Evolutionary conservation across 2,113 vertebrate species (phyloP), one percentile per base, ranked within the genome.

Genomic region (Gallinago media): DNA sequence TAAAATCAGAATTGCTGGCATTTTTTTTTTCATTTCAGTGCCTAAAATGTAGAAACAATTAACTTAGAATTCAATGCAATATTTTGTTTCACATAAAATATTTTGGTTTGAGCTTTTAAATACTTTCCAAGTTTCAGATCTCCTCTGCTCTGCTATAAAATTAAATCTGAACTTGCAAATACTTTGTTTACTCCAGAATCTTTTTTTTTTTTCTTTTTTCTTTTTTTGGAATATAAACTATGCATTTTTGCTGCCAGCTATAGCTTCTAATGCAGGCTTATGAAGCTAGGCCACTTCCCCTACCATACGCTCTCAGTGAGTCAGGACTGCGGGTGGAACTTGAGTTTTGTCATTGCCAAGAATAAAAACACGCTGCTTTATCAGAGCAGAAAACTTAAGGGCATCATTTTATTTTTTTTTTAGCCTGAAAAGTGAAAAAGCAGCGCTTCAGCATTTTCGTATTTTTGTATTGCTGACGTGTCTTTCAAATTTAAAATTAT

Each of bases 311-410:
- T 93, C 63, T 32, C 88, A 44, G 94, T 97, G 96, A 96, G 92
- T 96, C 95, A 96, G 94, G 95, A 29, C 94, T 93, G 96, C 34
- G 92, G 95, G 96, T 92, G 85, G 92, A 88, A 92, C 75, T 81
- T 73, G 82, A 88, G 82, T 87, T 93, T 92, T 94, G 65, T 80
- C 75, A 32, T 20, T 71, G 85, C 96, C 94, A 95, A 44, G 92
- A 90, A 92, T 84, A 90, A 92, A 94, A 95, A 15, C 62, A 42
- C 75, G 9, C 47, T 34, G 67, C 85, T 94, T 67, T 56, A 50
- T 44, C 63, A n/a, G 72, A 92, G 88, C 75, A 86, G 68, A 86
- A 80, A 95, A 83, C 92, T 66, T 62, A 1, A 92, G 90, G 92
- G 68, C 88, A 89, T 91, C 12, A 0, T 63, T 91, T 89, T 59